These are phyloP conservation scores for Pheosia tremula DNA, from an alignment of 2,888 invertebrate species.

Conservation along the genomic window DNA sequence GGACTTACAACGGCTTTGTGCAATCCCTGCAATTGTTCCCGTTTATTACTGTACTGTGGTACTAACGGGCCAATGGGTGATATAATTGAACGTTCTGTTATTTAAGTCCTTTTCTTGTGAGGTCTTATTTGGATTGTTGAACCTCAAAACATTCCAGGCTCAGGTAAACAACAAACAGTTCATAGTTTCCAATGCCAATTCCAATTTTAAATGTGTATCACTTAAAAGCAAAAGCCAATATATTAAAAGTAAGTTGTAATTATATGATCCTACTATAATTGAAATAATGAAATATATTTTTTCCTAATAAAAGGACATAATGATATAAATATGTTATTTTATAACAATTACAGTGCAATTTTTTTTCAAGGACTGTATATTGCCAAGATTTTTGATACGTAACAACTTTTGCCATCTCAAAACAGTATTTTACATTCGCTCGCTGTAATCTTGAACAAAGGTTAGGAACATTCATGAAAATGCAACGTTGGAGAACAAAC, in stretches of 20 bases:
- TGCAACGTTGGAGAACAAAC: slow-evolving; percentile 6
- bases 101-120: neutral
- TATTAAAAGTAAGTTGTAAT: neutral
- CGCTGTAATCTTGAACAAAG: slow-evolving; percentile 6
- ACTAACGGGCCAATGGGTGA: neutral
- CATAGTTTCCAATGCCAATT: too few species aligned
- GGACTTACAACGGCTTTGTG: slow-evolving; percentile 22
- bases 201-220: too few species aligned
- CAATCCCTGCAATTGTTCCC: slow-evolving; percentile 17
- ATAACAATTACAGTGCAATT: neutral
- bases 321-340: neutral
- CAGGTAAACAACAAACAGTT: too few species aligned
- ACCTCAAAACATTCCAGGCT: neutral
- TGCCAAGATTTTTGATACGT: neutral
- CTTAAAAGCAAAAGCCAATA: too few species aligned
- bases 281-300: neutral
- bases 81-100: neutral
- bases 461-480: slow-evolving; percentile 8
- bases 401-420: neutral
- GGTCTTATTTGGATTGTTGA: neutral
- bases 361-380: neutral
- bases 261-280: neutral
- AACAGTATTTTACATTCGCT: slow-evolving; percentile 9
- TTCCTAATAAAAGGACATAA: neutral
- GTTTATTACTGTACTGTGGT: neutral